Evolutionary conservation across 2,888 invertebrate genomes (phyloP), one percentile per base, ranked within the genome.

Genomic region (Hipparchia semele): DNA sequence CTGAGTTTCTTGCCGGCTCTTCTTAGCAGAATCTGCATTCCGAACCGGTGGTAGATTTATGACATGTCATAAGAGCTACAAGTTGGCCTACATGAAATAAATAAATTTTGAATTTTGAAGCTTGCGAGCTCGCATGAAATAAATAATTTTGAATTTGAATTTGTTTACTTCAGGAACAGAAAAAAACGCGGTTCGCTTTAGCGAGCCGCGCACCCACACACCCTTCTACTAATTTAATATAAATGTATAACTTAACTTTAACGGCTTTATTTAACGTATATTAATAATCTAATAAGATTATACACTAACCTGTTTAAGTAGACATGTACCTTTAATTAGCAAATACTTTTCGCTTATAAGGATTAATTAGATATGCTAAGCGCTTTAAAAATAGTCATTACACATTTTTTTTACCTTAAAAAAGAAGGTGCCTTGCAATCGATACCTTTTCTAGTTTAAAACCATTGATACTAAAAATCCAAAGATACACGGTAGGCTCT

Each of bases 391-490:
- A 51, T 53, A 53, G 12, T 6, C 7, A 23, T 53, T 12, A 33
- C 23, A 53, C 33, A 13, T 58, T 65, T 51, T 65, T 51, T 65
- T 53, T 33, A 23, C 64, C 49, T 23, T 64, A 51, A 58, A 12
- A 12, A 68, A 60, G 68, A 68, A 68, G 68, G 59, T 68, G 59
- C 13, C 59, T 10, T 12, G 23, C 33, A 59, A 68, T 49, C 46
- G 68, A 58, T 60, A 49, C 68, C 68, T 23, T 59, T 68, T 60
- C 65, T 65, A 65, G 65, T 65, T 65, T 3, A 33, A 10, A 7
- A 6, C 33, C 65, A 53, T 33, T 51, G 65, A 65, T 65, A 65
- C 8, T 23, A 23, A 23, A 56, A n/a, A 54, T n/a, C n/a, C 54
- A 54, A 10, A 5, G 54, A 54, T 54, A n/a, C 6, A 49, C 49